A percentile compares a stretch with the other conserved stretches of the same genome.
Evolutionary conservation across 2,888 invertebrate genomes (phyloP).

Genomic region (Chironomus tentans): DNA sequence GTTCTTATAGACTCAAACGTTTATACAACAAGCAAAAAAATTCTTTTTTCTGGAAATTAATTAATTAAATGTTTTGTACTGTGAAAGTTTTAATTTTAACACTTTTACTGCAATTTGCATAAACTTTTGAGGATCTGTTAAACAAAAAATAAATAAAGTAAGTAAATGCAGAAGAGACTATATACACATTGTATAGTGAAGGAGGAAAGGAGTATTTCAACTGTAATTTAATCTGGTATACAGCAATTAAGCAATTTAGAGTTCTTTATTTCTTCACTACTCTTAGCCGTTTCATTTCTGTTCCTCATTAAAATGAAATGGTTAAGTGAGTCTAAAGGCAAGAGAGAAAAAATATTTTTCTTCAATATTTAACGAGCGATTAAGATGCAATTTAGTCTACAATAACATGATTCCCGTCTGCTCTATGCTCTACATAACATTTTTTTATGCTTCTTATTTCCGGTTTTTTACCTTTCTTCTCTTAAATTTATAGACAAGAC

Average conservation of each 20-base stretch:
- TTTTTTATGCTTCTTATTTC: neutral
- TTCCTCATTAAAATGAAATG: neutral
- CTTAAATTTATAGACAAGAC: neutral
- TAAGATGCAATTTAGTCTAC: neutral
- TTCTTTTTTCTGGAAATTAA: neutral
- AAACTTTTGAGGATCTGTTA: neutral
- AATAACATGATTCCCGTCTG: neutral
- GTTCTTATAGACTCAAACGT: slow-evolving; percentile 19
- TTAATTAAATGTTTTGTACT: too few species aligned
- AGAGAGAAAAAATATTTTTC: neutral
- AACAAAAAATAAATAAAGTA: too few species aligned
- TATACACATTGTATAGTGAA: too few species aligned
- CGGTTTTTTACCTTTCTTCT: neutral
- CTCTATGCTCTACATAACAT: neutral
- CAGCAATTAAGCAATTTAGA: neutral
- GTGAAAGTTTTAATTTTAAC: neutral
- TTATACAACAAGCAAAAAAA: neutral
- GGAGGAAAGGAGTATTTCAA: neutral
- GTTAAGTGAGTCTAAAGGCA: neutral
- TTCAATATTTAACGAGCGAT: neutral
- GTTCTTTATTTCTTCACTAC: neutral
- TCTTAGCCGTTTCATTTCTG: neutral
- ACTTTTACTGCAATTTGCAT: neutral
- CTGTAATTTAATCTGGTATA: neutral
- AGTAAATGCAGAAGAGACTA: too few species aligned